Conservation (phyloP, 2,113 vertebrate species). For the Numenius arquata region DNA sequence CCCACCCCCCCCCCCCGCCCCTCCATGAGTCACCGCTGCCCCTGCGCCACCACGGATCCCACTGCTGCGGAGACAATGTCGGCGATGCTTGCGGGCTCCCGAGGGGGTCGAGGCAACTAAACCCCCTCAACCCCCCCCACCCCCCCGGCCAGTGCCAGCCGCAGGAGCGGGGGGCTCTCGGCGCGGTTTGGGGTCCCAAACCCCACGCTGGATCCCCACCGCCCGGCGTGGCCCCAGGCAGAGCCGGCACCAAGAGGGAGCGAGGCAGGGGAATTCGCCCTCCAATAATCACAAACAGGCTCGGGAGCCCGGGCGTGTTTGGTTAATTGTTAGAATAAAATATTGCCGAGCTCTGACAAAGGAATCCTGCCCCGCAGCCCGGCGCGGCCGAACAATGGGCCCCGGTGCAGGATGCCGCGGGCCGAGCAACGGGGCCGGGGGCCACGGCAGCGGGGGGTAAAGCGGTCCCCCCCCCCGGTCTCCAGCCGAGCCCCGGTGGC, state of each 20-base stretch:
- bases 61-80: background rate
- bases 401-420: background rate
- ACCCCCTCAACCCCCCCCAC: too few relatives aligned
- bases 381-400: background rate
- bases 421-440: background rate
- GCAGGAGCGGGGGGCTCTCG: background rate
- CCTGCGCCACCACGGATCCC: background rate
- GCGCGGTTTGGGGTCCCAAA: background rate
- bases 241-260: constrained; percentile 10
- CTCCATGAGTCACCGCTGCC: constrained; percentile 17
- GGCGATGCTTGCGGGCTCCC: background rate
- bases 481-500: background rate
- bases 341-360: constrained; percentile 32
- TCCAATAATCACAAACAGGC: constrained; percentile 67
- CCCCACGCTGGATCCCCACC: background rate
- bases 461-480: background rate
- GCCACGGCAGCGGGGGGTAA: background rate
- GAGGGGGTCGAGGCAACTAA: background rate
- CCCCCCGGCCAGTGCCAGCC: background rate
- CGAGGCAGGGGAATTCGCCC: background rate
- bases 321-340: constrained; percentile 66
- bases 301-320: constrained; percentile 29
- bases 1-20: background rate
- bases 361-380: constrained; percentile 9
- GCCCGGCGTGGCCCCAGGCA: background rate